Base-by-base conservation (phyloP, 1,140 invertebrate species). In the Drosophila ogumai region DNA sequence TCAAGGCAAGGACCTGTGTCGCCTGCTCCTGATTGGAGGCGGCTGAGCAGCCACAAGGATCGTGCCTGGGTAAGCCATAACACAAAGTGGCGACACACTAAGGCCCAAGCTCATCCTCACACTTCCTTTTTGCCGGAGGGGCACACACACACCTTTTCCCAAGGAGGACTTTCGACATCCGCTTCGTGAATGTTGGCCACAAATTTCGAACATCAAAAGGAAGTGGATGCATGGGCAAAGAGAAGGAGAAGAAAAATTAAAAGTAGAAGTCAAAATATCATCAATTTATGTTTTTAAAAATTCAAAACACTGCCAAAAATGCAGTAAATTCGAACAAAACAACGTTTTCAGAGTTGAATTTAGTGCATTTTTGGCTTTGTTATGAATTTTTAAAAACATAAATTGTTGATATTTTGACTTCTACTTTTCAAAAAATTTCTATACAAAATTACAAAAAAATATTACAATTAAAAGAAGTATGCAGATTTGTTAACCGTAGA, bases 21-120 rank as follows among this genome's bases (percentile, higher is more conserved):
- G 74, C 32, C 54, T 25, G 36, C 19, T 68, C 22, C 60, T 71
- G 67, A 60, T 72, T 73, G 69, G 22, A 36, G 57, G 41, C 64
- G 34, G 41, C 19, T 13, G 13, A 46, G 44, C 61, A 74, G 61
- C 81, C 76, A 41, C 81, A 76, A 63, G 64, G 77, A 81, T 85
- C 82, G 82, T 86, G 82, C 64, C 69, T 60, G 79, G 68, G 47
- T 85, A 66, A 75, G 60, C 79, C 82, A 79, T 67, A 79, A 71
- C 69, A 87, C 72, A 63, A 75, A 87, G 80, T 79, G 78, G 78
- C 59, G 72, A 81, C 78, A 66, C 54, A 66, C 58, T 52, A 60
- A 59, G 63, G 77, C 72, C 47, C 49, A 34, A 19, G 31, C 32
- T 54, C 32, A 38, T 22, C 34, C 61, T 52, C 54, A 69, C 40